Percentiles rank a stretch among this genome's conserved stretches.
phyloP scores from a whole-genome alignment of 1,140 invertebrate genomes.

The Philopotamus ludificatus region DNA sequence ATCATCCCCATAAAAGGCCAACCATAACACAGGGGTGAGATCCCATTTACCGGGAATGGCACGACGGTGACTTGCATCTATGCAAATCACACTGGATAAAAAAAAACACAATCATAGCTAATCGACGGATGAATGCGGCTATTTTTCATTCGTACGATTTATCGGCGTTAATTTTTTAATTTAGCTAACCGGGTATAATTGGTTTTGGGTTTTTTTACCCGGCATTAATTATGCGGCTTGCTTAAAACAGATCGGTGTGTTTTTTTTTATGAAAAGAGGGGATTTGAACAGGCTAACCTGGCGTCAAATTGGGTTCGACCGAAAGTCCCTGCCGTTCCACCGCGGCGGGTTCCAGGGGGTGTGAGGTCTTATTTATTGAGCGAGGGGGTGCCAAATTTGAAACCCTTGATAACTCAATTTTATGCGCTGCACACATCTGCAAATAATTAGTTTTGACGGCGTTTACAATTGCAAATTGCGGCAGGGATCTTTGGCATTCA shows the following conservation, averaged over 20 bases:
- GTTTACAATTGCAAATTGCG: no score
- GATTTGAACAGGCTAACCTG: conserved; percentile 24
- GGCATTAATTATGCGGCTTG: neutral
- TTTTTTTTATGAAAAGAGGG: neutral
- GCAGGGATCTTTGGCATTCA: no score
- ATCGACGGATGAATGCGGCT: neutral
- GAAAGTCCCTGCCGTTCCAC: conserved; percentile 15
- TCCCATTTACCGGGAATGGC: neutral
- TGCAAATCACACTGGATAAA: neutral
- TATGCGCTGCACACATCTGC: conserved; percentile 2
- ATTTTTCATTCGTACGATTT: neutral
- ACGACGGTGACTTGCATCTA: conserved; percentile 9
- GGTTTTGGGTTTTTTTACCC: neutral
- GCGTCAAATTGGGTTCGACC: conserved; percentile 25
- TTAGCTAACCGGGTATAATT: neutral
- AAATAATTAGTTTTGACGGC: neutral
- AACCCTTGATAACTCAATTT: conserved; percentile 24
- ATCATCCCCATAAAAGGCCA: neutral
- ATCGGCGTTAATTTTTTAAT: neutral
- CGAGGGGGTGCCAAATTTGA: conserved; percentile 5
- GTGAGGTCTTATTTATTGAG: conserved; percentile 26
- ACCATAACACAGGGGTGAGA: neutral
- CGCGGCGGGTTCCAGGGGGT: conserved; percentile 1
- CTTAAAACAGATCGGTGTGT: neutral
- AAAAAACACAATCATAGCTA: neutral